These are phyloP conservation scores for Euura lappo DNA, from an alignment of 1,140 invertebrate genomes.

Conservation along the genomic window DNA sequence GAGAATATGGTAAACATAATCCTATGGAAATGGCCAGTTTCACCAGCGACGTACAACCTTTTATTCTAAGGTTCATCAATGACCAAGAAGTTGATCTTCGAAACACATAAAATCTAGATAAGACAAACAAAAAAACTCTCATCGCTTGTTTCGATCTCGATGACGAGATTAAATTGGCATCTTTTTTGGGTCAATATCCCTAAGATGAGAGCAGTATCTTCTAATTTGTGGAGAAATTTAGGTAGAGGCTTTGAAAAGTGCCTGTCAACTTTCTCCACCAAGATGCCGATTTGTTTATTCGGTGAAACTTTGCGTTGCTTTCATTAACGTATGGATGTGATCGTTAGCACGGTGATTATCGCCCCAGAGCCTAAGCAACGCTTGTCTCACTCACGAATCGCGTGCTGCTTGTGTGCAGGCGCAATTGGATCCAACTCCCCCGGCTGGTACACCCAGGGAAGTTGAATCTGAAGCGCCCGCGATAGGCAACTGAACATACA, in stretches of 20 bases:
- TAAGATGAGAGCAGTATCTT: not conserved
- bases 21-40: too few species aligned
- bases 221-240: not conserved
- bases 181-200: not conserved
- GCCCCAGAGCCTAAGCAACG: not conserved
- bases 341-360: not conserved
- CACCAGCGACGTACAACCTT: too few species aligned
- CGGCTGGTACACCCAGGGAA: too few species aligned
- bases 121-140: too few species aligned
- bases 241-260: not conserved
- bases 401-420: not conserved
- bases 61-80: too few species aligned
- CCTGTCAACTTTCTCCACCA: not conserved
- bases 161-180: too few species aligned
- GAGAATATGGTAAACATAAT: conserved; percentile 74
- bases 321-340: not conserved
- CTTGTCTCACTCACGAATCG: not conserved
- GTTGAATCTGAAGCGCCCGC: too few species aligned
- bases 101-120: too few species aligned
- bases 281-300: not conserved
- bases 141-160: too few species aligned
- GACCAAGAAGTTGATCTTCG: too few species aligned
- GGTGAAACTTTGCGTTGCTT: not conserved
- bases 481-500: too few species aligned
- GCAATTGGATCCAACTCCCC: not conserved